Evolutionary conservation across 1,140 invertebrate species (phyloP), one percentile per base, ranked within the genome.

Genomic region (Bombus confusus): DNA sequence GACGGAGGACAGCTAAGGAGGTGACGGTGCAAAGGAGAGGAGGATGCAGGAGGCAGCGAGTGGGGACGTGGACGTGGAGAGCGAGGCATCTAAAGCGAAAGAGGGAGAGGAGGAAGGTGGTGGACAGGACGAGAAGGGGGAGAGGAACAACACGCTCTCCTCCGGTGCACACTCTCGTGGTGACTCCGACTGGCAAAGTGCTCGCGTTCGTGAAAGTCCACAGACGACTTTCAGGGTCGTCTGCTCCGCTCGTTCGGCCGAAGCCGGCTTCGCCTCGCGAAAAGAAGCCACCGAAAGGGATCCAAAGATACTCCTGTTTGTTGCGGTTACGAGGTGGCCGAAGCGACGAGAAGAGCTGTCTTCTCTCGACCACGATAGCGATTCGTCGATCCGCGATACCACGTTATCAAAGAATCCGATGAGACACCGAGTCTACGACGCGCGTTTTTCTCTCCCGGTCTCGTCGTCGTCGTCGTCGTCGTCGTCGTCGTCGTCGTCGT

Each of bases 141-240:
- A 72, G 74, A 69, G 77, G 76, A 84, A 82, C 85, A 88, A 80
- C 86, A 91, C 86, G 86, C 91, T 87, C 86, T 89, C 86, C 86
- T 84, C 84, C 85, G 85, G 83, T 91, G 86, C 86, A 88, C 91
- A 88, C 91, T 90, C 91, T 89, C 90, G 90, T 87, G 86, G 91
- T 91, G 90, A 90, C 86, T 90, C 82, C 83, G 81, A 87, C 89
- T 87, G 86, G 91, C 91, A 91, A 91, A 93, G 93, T 92, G 92
- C 91, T 93, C 93, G 92, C 91, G 91, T 92, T 93, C 93, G 94
- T 94, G 94, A 94, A 95, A 95, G 94, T 94, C 91, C 89, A 89
- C 90, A 92, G 92, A 91, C 91, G 92, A 92, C 91, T 94, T 93
- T 94, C 94, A 94, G 93, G 93, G 94, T 94, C 94, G 94, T 93